Evolutionary conservation across 1,140 invertebrate genomes (phyloP).

Genomic region (Solenopsis fugax): DNA sequence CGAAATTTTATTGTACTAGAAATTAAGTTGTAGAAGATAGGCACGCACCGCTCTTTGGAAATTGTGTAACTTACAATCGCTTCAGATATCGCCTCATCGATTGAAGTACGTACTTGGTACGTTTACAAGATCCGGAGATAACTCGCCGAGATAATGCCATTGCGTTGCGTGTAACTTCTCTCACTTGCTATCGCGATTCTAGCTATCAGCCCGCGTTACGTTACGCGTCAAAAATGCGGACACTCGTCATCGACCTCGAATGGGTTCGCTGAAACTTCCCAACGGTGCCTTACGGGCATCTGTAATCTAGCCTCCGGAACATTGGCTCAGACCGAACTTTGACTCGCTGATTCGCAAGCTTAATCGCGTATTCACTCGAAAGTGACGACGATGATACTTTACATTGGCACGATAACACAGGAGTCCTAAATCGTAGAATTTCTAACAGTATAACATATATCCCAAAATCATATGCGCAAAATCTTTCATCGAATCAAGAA

Average conservation of each 20-base stretch:
- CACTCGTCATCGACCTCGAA: slow-evolving; percentile 19
- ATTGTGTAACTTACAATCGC: background rate
- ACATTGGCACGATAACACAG: slow-evolving; percentile 3
- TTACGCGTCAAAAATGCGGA: slow-evolving; percentile 38
- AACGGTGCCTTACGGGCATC: slow-evolving; percentile 3
- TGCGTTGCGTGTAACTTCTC: background rate
- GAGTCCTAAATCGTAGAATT: background rate
- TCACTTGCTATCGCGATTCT: background rate
- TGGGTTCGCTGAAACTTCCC: slow-evolving; percentile 45
- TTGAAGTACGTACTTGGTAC: background rate
- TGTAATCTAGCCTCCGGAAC: slow-evolving; percentile 28
- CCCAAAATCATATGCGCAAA: background rate
- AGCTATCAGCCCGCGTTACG: background rate
- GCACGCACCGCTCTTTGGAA: background rate
- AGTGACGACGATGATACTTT: slow-evolving; percentile 1
- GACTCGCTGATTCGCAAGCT: background rate
- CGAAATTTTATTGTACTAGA: slow-evolving; percentile 1
- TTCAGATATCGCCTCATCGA: background rate
- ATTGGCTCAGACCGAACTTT: background rate
- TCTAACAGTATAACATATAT: background rate
- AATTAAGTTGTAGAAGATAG: background rate
- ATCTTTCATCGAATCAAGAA: background rate
- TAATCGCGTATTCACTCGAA: slow-evolving; percentile 20
- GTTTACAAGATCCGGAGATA: background rate
- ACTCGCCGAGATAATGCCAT: background rate